Percentiles rank a stretch among this genome's conserved stretches.
These are phyloP conservation scores for Ochropacha duplaris DNA, from an alignment of 2,888 invertebrate genomes.

Conservation along the genomic window DNA sequence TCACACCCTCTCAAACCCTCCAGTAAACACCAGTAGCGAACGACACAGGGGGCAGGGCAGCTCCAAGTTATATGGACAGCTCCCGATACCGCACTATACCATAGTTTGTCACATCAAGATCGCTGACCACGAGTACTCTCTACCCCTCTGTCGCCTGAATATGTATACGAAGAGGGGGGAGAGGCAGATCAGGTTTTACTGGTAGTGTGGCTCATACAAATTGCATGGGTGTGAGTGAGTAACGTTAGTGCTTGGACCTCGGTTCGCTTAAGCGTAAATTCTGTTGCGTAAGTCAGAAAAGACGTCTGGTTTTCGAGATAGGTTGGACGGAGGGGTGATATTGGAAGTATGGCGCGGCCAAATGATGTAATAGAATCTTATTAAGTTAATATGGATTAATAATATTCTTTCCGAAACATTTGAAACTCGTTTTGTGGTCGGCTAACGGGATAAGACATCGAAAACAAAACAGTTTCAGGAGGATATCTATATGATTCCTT, in stretches of 20 bases:
- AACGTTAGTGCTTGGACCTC: slow-evolving; percentile 75
- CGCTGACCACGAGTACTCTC: slow-evolving; percentile 67
- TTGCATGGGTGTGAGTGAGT: slow-evolving; percentile 78
- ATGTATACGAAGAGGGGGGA: slow-evolving; percentile 42
- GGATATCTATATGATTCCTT: not conserved
- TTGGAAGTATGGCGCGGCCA: slow-evolving; percentile 54
- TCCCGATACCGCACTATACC: slow-evolving; percentile 76
- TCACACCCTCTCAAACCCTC: slow-evolving; percentile 31
- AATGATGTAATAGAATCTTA: slow-evolving; percentile 49
- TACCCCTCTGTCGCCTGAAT: slow-evolving; percentile 55
- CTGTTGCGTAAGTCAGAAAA: slow-evolving; percentile 80
- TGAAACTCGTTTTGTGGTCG: not conserved
- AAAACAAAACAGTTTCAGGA: not conserved
- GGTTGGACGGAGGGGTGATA: slow-evolving; percentile 57
- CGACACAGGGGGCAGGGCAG: slow-evolving; percentile 31
- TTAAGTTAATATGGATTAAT: slow-evolving; percentile 17
- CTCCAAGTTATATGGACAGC: slow-evolving; percentile 49
- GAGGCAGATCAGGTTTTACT: slow-evolving; percentile 38
- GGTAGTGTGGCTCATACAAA: slow-evolving; percentile 64
- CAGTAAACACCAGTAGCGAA: slow-evolving; percentile 13
- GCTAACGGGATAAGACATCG: not conserved
- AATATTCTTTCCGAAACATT: not conserved
- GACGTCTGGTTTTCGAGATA: slow-evolving; percentile 74
- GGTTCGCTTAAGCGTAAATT: slow-evolving; percentile 79
- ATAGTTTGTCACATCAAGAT: slow-evolving; percentile 74